These are phyloP conservation scores for Catocala fraxini DNA, from an alignment of 2,888 invertebrate genomes.

Conservation along the genomic window DNA sequence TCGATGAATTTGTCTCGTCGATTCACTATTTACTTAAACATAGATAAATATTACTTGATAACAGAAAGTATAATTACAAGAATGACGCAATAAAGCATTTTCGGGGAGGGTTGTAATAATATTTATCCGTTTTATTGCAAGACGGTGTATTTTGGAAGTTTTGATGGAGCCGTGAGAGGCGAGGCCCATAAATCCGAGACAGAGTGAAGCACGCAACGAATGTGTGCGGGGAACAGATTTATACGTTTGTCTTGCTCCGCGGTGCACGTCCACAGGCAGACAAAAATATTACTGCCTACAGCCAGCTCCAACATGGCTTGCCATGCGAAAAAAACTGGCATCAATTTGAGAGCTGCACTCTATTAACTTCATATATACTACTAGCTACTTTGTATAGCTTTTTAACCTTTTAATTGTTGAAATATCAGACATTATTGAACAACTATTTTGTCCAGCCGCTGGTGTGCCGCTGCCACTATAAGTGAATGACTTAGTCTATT, in stretches of 20 bases:
- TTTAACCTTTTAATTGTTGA: too few species aligned
- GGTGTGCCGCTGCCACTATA: too few species aligned
- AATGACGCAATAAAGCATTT: constrained; percentile 18
- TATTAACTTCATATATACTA: too few species aligned
- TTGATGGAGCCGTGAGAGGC: constrained; percentile 66
- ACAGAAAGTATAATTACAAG: constrained; percentile 5
- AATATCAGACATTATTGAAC: too few species aligned
- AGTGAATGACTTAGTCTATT: too few species aligned
- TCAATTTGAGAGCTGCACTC: too few species aligned
- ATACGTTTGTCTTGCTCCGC: constrained; percentile 70
- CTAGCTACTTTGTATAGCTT: too few species aligned
- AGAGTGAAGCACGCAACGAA: constrained; percentile 72
- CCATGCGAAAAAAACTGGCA: neutral
- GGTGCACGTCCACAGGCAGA: constrained; percentile 62
- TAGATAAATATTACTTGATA: neutral
- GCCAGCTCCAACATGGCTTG: neutral
- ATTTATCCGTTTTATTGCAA: constrained; percentile 46
- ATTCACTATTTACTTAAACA: neutral
- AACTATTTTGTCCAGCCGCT: too few species aligned
- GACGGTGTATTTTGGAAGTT: constrained; percentile 56
- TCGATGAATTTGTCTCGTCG: too few species aligned
- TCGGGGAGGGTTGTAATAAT: constrained; percentile 33
- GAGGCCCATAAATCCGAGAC: constrained; percentile 69
- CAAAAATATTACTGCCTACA: constrained; percentile 62
- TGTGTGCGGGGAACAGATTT: constrained; percentile 73